Evolutionary conservation across 1,140 invertebrate species (phyloP), one percentile per base, ranked within the genome.

Genomic region (Saccostrea cuccullata): DNA sequence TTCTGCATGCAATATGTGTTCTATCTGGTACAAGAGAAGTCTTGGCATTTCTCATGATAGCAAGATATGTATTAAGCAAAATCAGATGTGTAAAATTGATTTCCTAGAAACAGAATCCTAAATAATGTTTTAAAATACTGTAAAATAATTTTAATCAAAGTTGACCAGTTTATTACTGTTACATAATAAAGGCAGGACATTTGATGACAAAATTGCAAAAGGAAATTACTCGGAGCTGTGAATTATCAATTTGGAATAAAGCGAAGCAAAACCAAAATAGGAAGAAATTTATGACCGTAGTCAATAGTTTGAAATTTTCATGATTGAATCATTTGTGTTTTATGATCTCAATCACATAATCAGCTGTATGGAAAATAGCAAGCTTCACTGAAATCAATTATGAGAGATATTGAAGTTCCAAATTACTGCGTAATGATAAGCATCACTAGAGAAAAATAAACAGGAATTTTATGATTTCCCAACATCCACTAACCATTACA

Each of bases 281-380:
- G 26, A 77, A 30, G 70, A 77, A 77, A 30, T 77, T 77, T 77
- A 77, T 36, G 70, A 77, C 70, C 26, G 8, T 26, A 77, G 8
- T 77, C 23, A 26, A 30, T 77, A 36, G 30, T 40, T 36, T 36
- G 70, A 77, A 77, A 77, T 26, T 73, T 77, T 36, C 26, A 77
- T 77, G 70, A 77, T 77, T 30, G 70, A 77, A 77, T 77, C 70
- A 77, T 77, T 77, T 77, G 70, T 77, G 26, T 77, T 77, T 77
- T 77, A 77, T 36, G 70, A 77, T 36, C 30, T 77, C 26, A 36
- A 77, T 77, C 70, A 15, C 15, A 77, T 77, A 77, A 77, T 77
- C 70, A 77, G 23, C 70, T 77, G 26, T 77, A 77, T 77, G 70
- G 70, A 77, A 36, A 47, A 77, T 77, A 15, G 23, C 70, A 30